Evolutionary conservation across 2,113 vertebrate species (phyloP).

Genomic region (Chaetorhynchus papuensis): DNA sequence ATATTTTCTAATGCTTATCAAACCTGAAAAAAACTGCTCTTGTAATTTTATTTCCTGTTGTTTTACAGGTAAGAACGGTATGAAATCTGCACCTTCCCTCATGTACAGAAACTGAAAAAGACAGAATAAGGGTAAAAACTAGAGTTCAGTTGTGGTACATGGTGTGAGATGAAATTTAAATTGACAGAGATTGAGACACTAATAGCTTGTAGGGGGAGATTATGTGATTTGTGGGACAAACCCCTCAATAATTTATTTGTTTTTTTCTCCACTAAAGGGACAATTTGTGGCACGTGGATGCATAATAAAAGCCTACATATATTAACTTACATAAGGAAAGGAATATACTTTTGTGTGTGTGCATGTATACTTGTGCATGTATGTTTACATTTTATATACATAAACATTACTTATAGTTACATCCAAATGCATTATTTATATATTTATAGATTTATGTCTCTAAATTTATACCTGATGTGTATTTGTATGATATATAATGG

Average conservation of each 20-base stretch:
- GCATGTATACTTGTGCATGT: rapidly evolving
- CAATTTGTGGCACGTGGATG: background rate
- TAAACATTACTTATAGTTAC: background rate
- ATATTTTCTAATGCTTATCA: background rate
- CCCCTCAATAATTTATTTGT: background rate
- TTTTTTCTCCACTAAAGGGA: background rate
- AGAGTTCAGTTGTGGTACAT: background rate
- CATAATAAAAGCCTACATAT: background rate
- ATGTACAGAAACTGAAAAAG: background rate
- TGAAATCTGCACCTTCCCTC: background rate
- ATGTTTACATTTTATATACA: background rate
- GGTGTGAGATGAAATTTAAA: background rate
- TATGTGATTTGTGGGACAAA: background rate
- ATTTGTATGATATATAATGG: background rate
- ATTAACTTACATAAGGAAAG: background rate
- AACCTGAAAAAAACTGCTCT: background rate
- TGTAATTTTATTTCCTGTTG: background rate
- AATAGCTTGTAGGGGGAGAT: background rate
- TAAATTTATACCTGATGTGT: background rate
- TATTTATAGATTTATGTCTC: background rate
- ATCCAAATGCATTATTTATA: background rate
- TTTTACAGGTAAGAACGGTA: background rate
- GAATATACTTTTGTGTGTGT: background rate
- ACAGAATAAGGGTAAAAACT: background rate
- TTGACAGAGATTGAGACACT: background rate